Conservation (phyloP, 2,113 vertebrate genomes). For the Toxotes jaculatrix region DNA sequence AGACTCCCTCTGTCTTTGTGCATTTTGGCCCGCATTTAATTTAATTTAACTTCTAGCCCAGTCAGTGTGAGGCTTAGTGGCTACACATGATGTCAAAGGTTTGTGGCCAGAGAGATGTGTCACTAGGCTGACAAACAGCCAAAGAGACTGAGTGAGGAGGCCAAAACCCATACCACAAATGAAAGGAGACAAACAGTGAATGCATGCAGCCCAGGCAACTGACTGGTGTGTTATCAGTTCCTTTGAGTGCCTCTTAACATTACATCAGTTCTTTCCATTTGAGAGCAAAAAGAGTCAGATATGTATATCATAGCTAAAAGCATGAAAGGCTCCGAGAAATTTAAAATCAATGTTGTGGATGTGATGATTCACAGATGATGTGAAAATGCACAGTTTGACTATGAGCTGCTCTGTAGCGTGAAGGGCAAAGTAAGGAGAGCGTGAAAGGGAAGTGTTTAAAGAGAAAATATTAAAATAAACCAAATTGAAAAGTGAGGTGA, state of each 20-base stretch:
- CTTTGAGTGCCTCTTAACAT: slow-evolving; percentile 29
- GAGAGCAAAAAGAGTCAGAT: slow-evolving; percentile 30
- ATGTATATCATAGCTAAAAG: slow-evolving; percentile 16
- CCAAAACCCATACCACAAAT: slow-evolving; percentile 42
- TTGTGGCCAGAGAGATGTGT: slow-evolving; percentile 37
- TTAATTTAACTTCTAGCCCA: not conserved
- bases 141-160: slow-evolving; percentile 5
- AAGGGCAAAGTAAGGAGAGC: slow-evolving; percentile 41
- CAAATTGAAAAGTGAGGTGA: slow-evolving; percentile 42
- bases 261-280: slow-evolving; percentile 46
- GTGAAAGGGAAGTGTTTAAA: slow-evolving; percentile 41
- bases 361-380: slow-evolving; percentile 39
- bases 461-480: slow-evolving; percentile 34
- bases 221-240: slow-evolving; percentile 32
- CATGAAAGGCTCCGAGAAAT: slow-evolving; percentile 29
- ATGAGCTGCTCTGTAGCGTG: slow-evolving; percentile 14
- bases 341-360: slow-evolving; percentile 19
- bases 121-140: slow-evolving; percentile 13
- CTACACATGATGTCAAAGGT: slow-evolving; percentile 25
- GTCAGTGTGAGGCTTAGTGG: slow-evolving; percentile 20
- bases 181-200: slow-evolving; percentile 26
- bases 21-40: slow-evolving; percentile 10
- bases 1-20: slow-evolving; percentile 16
- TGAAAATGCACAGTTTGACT: slow-evolving; percentile 16
- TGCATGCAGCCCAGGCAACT: slow-evolving; percentile 12